Evolutionary conservation across 2,888 invertebrate species (phyloP).

Genomic region (Smittia aterrima): DNA sequence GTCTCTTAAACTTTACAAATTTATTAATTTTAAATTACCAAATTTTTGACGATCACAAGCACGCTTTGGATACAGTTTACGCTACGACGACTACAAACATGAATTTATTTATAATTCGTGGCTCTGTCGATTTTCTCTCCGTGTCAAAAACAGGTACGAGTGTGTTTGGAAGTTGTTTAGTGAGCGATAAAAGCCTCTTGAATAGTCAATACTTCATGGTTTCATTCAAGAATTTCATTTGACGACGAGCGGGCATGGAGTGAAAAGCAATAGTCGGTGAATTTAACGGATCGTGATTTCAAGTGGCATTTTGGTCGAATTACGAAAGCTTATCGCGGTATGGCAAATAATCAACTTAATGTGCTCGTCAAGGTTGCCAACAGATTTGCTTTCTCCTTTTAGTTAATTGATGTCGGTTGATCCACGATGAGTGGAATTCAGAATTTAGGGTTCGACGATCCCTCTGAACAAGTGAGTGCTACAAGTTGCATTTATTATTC

Average conservation of each 20-base stretch:
- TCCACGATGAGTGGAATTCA: conserved; percentile 39
- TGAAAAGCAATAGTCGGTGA: background rate
- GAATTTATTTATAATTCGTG: too few relatives aligned
- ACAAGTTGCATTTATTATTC: background rate
- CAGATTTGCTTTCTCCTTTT: too few relatives aligned
- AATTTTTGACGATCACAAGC: too few relatives aligned
- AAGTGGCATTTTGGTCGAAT: background rate
- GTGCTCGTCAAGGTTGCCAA: too few relatives aligned
- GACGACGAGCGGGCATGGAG: background rate
- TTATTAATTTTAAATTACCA: too few relatives aligned
- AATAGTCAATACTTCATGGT: background rate
- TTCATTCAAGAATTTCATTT: conserved; percentile 3
- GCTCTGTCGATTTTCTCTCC: too few relatives aligned
- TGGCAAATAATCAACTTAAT: too few relatives aligned
- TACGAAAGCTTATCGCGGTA: background rate
- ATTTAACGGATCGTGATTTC: background rate
- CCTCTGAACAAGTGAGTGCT: background rate
- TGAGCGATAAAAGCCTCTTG: background rate
- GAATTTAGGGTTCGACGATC: conserved; percentile 25
- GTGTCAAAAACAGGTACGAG: background rate
- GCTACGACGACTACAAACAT: too few relatives aligned
- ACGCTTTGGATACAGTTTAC: too few relatives aligned
- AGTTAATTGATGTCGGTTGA: too few relatives aligned
- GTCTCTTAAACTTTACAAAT: too few relatives aligned
- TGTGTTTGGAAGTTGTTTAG: background rate